A percentile compares a stretch with the other conserved stretches of the same genome.
phyloP scores from a whole-genome alignment of 2,797 vertebrate species.

The Lepus oiostolus region DNA sequence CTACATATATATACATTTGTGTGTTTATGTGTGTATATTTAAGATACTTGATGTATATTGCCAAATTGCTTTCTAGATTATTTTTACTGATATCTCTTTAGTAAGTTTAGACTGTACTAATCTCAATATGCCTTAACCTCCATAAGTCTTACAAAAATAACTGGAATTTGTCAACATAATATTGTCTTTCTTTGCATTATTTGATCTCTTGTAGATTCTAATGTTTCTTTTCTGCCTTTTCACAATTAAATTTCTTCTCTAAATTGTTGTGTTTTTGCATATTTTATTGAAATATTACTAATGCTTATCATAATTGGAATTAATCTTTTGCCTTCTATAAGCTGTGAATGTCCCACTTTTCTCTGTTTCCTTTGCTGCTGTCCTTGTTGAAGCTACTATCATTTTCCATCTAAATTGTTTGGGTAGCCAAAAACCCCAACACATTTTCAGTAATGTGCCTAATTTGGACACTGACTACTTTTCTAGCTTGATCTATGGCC shows the following conservation, averaged over 20 bases:
- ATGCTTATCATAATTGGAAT: not conserved
- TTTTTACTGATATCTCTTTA: not conserved
- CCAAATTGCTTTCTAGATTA: not conserved
- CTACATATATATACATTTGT: not conserved
- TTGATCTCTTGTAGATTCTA: not conserved
- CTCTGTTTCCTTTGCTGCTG: not conserved
- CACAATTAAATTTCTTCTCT: not conserved
- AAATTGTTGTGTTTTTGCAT: not conserved
- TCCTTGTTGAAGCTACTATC: not conserved
- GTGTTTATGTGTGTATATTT: not conserved
- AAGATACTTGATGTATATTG: not conserved
- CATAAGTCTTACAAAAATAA: slow-evolving; percentile 27
- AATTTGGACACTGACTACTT: not conserved
- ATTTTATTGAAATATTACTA: not conserved
- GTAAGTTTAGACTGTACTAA: not conserved
- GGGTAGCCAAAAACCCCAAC: not conserved
- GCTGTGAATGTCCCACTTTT: not conserved
- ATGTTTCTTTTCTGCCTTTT: slow-evolving; percentile 31
- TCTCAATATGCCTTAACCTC: not conserved
- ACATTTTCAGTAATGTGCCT: not conserved
- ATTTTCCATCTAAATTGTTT: not conserved
- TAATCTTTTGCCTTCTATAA: not conserved
- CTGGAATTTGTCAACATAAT: not conserved
- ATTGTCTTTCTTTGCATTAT: not conserved
- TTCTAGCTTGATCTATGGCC: not conserved